Evolutionary conservation across 2,113 vertebrate genomes (phyloP).

Genomic region (Danio rerio): DNA sequence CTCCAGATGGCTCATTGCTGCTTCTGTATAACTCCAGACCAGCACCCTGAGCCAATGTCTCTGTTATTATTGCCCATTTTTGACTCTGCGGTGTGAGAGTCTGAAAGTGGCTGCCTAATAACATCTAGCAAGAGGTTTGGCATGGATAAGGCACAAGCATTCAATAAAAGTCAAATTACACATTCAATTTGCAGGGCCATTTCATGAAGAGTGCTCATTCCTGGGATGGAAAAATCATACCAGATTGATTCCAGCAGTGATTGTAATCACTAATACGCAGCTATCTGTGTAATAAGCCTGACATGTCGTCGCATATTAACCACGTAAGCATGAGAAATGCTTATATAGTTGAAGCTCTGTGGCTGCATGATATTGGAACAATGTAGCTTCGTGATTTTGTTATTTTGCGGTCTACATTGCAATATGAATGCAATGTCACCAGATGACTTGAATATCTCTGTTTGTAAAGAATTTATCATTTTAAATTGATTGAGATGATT

Average conservation of each 20-base stretch:
- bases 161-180: conserved; percentile 27
- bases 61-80: conserved; percentile 42
- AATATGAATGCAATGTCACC: no score
- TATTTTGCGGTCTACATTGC: no score
- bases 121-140: conserved; percentile 4
- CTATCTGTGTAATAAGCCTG: conserved; percentile 43
- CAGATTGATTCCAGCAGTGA: conserved; percentile 22
- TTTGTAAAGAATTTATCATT: no score
- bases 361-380: not conserved
- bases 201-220: conserved; percentile 9
- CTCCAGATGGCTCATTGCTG: conserved; percentile 44
- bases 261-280: conserved; percentile 32
- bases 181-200: conserved; percentile 7
- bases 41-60: not conserved
- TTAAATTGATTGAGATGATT: no score
- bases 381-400: no score
- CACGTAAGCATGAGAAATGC: conserved; percentile 19
- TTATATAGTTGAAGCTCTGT: conserved; percentile 27
- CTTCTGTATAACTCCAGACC: conserved; percentile 27
- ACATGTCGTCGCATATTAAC: conserved; percentile 10
- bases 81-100: not conserved
- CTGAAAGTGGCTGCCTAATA: conserved; percentile 20
- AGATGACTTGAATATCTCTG: no score
- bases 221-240: conserved; percentile 26
- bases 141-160: conserved; percentile 17